These are phyloP conservation scores for Oligia fasciuncula DNA, from an alignment of 2,888 invertebrate genomes.

Conservation along the genomic window DNA sequence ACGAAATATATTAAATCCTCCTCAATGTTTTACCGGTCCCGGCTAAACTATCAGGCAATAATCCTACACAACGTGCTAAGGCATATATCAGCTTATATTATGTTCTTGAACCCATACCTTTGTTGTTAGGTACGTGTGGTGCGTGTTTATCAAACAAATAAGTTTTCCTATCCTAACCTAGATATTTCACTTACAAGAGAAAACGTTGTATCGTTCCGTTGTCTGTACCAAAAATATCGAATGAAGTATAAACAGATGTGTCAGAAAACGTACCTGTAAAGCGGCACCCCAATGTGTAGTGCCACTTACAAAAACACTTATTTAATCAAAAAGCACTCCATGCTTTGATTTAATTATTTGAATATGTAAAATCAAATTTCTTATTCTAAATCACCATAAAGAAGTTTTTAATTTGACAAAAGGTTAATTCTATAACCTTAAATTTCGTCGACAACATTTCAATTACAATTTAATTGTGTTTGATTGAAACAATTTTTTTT, in stretches of 20 bases:
- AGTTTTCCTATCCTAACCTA: neutral
- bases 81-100: conserved; percentile 18
- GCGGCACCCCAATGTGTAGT: neutral
- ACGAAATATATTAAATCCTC: conserved; percentile 28
- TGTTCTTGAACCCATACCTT: conserved; percentile 22
- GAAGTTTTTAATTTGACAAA: neutral
- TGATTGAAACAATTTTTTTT: neutral
- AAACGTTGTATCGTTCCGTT: neutral
- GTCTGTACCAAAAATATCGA: neutral
- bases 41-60: conserved; percentile 30
- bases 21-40: conserved; percentile 7
- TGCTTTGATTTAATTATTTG: neutral
- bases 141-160: neutral
- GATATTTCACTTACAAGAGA: neutral
- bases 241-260: neutral
- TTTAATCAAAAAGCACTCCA: neutral
- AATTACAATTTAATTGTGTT: neutral
- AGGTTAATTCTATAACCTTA: neutral
- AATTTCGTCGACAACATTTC: too few species aligned
- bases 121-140: neutral
- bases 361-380: neutral
- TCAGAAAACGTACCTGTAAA: neutral
- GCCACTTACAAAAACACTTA: neutral
- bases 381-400: neutral
- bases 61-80: conserved; percentile 14